These are phyloP conservation scores for Rhinopomastus cyanomelas DNA, from an alignment of 2,113 vertebrate species.

Conservation along the genomic window DNA sequence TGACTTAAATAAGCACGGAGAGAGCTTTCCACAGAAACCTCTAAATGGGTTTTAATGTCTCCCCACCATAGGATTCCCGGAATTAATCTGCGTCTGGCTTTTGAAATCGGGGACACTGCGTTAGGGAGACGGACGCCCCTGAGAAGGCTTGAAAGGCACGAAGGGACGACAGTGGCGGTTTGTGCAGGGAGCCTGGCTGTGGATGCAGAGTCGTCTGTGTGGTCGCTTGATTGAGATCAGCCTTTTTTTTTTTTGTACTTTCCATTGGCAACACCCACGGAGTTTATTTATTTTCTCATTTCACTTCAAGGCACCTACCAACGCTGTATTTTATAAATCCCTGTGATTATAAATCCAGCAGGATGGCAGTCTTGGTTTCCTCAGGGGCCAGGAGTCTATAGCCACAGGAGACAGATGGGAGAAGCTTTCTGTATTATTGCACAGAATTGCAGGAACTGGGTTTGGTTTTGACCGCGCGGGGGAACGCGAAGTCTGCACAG, in stretches of 20 bases:
- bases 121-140: slow-evolving; percentile 60
- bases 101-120: slow-evolving; percentile 30
- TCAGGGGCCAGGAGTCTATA: slow-evolving; percentile 14
- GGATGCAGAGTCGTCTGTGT: slow-evolving; percentile 14
- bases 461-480: slow-evolving; percentile 39
- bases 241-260: background rate
- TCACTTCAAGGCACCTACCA: slow-evolving; percentile 22
- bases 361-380: slow-evolving; percentile 43
- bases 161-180: slow-evolving; percentile 27
- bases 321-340: slow-evolving; percentile 27
- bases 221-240: slow-evolving; percentile 44
- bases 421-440: slow-evolving; percentile 46
- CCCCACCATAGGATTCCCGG: slow-evolving; percentile 44
- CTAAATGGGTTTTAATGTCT: slow-evolving; percentile 61
- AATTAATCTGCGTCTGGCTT: slow-evolving; percentile 67
- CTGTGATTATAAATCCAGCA: slow-evolving; percentile 40
- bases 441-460: slow-evolving; percentile 59
- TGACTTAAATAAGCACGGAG: slow-evolving; percentile 3
- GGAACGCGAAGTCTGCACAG: background rate
- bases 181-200: background rate
- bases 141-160: slow-evolving; percentile 32
- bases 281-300: slow-evolving; percentile 46
- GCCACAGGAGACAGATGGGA: slow-evolving; percentile 30
- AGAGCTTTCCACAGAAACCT: slow-evolving; percentile 66
- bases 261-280: background rate